These are phyloP conservation scores for Gymnoscopelus microlampas DNA, from an alignment of 2,797 vertebrate species.

Conservation along the genomic window DNA sequence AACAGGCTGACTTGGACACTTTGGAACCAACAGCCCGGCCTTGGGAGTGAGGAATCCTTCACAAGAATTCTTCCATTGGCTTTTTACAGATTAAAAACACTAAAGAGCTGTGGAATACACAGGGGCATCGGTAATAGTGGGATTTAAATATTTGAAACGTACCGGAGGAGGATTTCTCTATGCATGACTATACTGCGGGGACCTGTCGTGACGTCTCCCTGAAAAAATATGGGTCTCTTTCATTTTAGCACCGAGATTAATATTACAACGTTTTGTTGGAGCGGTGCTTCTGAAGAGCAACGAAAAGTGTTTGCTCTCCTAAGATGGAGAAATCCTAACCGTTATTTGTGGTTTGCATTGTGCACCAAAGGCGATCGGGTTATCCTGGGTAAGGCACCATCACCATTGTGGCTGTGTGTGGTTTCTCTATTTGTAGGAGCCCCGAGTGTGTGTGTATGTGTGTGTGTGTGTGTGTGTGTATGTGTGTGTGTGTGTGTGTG, in stretches of 20 bases:
- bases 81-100: neutral
- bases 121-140: neutral
- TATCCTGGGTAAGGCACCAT: neutral
- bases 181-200: too few species aligned
- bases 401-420: constrained; percentile 4
- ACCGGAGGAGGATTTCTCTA: too few species aligned
- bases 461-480: constrained; percentile 9
- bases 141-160: too few species aligned
- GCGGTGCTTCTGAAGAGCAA: neutral
- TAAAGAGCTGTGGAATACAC: neutral
- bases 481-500: neutral
- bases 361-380: constrained; percentile 4
- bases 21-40: too few species aligned
- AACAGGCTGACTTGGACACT: too few species aligned
- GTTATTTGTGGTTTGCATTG: neutral
- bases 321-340: neutral
- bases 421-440: constrained; percentile 4
- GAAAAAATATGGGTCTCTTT: neutral
- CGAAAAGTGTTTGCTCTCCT: neutral
- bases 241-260: neutral
- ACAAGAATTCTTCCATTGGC: neutral
- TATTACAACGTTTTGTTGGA: neutral
- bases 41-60: too few species aligned
- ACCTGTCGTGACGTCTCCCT: neutral
- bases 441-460: constrained; percentile 17